Percentiles rank a stretch among this genome's conserved stretches.
These are phyloP conservation scores for Arctopsyche grandis DNA, from an alignment of 1,140 invertebrate species.

Conservation along the genomic window DNA sequence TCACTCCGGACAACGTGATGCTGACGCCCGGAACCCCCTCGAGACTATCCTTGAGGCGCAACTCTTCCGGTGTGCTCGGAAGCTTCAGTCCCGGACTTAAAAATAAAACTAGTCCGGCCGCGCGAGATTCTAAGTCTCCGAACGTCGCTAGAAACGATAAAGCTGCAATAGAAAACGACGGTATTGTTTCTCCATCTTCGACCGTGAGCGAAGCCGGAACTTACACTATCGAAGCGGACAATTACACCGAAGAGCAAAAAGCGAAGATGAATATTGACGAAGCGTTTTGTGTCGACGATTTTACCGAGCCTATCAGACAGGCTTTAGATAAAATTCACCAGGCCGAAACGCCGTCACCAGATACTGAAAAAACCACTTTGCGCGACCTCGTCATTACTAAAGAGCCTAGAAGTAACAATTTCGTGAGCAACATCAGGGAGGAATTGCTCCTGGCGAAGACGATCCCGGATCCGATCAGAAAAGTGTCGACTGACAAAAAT, in stretches of 20 bases:
- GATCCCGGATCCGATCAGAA: slow-evolving; percentile 55
- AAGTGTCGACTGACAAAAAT: slow-evolving; percentile 66
- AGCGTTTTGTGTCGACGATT: slow-evolving; percentile 67
- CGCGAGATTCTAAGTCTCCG: slow-evolving; percentile 25
- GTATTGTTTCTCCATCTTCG: slow-evolving; percentile 64
- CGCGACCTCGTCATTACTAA: slow-evolving; percentile 47
- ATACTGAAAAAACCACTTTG: neutral
- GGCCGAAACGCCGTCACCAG: neutral
- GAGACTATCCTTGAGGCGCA: slow-evolving; percentile 34
- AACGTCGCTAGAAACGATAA: slow-evolving; percentile 14
- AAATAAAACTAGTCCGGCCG: neutral
- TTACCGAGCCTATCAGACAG: slow-evolving; percentile 58
- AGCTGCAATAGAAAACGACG: slow-evolving; percentile 29
- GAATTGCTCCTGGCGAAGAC: slow-evolving; percentile 49
- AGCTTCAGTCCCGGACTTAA: slow-evolving; percentile 24
- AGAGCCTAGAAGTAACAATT: slow-evolving; percentile 46
- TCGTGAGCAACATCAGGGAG: slow-evolving; percentile 44
- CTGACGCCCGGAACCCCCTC: slow-evolving; percentile 56
- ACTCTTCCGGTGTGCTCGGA: slow-evolving; percentile 42
- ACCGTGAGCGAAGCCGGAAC: slow-evolving; percentile 85
- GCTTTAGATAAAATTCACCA: slow-evolving; percentile 56
- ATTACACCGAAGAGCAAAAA: slow-evolving; percentile 85
- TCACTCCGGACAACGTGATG: slow-evolving; percentile 66
- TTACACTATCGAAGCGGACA: slow-evolving; percentile 87
- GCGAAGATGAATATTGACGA: slow-evolving; percentile 87